These are phyloP conservation scores for Clinocottus analis DNA, from an alignment of 2,113 vertebrate species.

Conservation along the genomic window DNA sequence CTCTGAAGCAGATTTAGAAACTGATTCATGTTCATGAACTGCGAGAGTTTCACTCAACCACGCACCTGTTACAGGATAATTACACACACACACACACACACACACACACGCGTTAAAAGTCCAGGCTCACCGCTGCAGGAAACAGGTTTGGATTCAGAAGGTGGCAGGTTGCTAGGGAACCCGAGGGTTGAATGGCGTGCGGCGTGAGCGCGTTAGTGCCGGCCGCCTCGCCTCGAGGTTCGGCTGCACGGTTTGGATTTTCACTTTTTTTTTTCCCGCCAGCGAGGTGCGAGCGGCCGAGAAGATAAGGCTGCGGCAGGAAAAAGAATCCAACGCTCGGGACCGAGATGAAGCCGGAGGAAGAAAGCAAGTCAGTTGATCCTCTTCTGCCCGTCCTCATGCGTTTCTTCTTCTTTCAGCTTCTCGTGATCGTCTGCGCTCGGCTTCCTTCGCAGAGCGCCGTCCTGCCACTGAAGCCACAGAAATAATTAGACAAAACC, in stretches of 20 bases:
- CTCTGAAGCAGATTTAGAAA: conserved; percentile 13
- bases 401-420: conserved; percentile 24
- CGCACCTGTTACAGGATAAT: conserved; percentile 20
- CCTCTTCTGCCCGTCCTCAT: conserved; percentile 58
- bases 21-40: background rate
- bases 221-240: conserved; percentile 66
- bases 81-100: conserved; percentile 4
- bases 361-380: conserved; percentile 60
- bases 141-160: conserved; percentile 29
- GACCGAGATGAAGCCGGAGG: too few relatives aligned
- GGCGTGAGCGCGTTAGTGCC: conserved; percentile 49
- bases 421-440: conserved; percentile 35
- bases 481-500: conserved; percentile 72
- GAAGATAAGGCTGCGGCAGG: conserved; percentile 68
- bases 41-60: conserved; percentile 1
- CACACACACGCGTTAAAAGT: background rate
- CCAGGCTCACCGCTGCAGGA: conserved; percentile 34
- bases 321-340: too few relatives aligned
- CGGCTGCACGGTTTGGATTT: conserved; percentile 70
- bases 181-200: conserved; percentile 66
- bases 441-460: conserved; percentile 39
- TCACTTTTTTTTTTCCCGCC: too few relatives aligned
- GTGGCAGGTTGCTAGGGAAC: conserved; percentile 78
- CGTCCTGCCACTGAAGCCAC: conserved; percentile 54
- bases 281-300: conserved; percentile 55